Evolutionary conservation across 2,113 vertebrate species (phyloP), one percentile per base, ranked within the genome.

Genomic region (Peromyscus leucopus): DNA sequence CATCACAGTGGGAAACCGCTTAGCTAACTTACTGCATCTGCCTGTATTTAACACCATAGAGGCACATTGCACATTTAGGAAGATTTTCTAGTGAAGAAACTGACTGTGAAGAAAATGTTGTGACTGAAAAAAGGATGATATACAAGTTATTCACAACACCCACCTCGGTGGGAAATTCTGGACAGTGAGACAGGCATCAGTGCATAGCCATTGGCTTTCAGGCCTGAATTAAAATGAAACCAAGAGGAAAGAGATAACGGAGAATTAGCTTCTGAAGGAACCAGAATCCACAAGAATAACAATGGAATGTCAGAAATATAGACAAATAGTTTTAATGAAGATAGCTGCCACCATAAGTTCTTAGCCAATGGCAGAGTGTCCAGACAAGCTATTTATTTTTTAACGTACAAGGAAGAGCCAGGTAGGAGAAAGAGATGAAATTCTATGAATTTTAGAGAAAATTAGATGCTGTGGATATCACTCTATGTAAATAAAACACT

Each of bases 211-310:
- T 28, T 63, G 57, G 5, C 7, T 96, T 88, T 94, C 48, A 83
- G 61, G 76, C 63, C 91, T 95, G 83, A 55, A 89, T 36, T 55
- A 46, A 93, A 90, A 63, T 31, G 4, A 96, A 89, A 84, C 6
- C 5, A 46, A 83, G 61, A 76, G 28, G 39, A 12, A 87, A 65
- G 36, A 67, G 26, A 92, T 71, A 36, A 69, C 87, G 94, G 33
- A 67, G 2, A 89, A 82, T 26, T 82, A 17, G 4, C 33, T 92
- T 89, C 78, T 39, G 12, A 95, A 91, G 26, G 2, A 82, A 46
- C 57, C 46, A 26, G 39, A 82, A 39, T 86, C 78, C 55, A 85
- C 28, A 17, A 93, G 3, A 7, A 19, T 16, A 87, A 91, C 55
- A 96, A 94, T 42, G 7, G 39, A 4, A 61, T 13, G 22, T 69